A percentile compares a stretch with the other conserved stretches of the same genome.
These are phyloP conservation scores for Hydriomena furcata DNA, from an alignment of 2,888 invertebrate genomes.

Conservation along the genomic window DNA sequence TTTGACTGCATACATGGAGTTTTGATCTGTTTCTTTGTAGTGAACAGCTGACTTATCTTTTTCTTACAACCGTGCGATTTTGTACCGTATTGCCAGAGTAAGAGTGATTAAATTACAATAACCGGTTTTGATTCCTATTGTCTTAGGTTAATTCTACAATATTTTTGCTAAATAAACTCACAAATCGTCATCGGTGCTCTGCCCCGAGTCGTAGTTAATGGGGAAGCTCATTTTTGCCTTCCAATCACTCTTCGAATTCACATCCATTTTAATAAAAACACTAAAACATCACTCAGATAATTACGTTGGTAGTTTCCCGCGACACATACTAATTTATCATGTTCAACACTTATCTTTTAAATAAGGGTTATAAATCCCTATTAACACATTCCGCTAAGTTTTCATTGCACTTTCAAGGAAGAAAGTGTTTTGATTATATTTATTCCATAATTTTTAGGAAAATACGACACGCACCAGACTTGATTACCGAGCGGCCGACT, in stretches of 20 bases:
- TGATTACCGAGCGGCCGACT: too few relatives aligned
- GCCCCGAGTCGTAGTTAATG: slow-evolving; percentile 77
- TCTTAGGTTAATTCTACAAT: slow-evolving; percentile 7
- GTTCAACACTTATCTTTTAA: slow-evolving; percentile 5
- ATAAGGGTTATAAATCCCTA: not conserved
- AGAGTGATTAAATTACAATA: not conserved
- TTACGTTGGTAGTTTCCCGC: slow-evolving; percentile 32
- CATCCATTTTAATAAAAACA: slow-evolving; percentile 56
- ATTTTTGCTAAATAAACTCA: slow-evolving; percentile 50
- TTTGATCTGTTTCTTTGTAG: not conserved
- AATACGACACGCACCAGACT: not conserved
- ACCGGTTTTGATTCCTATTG: not conserved
- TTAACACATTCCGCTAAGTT: not conserved
- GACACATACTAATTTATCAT: slow-evolving; percentile 27
- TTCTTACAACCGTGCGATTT: not conserved
- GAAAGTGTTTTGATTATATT: not conserved
- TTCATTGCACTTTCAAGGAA: slow-evolving; percentile 1
- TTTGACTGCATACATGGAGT: not conserved
- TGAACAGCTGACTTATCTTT: slow-evolving; percentile 20
- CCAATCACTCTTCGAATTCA: slow-evolving; percentile 72
- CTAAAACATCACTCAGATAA: slow-evolving; percentile 32
- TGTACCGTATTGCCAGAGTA: not conserved
- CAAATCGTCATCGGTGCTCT: slow-evolving; percentile 78
- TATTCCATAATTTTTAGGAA: not conserved
- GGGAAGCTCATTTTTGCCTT: slow-evolving; percentile 75